Evolutionary conservation across 2,888 invertebrate genomes (phyloP).

Genomic region (Theretra japonica): DNA sequence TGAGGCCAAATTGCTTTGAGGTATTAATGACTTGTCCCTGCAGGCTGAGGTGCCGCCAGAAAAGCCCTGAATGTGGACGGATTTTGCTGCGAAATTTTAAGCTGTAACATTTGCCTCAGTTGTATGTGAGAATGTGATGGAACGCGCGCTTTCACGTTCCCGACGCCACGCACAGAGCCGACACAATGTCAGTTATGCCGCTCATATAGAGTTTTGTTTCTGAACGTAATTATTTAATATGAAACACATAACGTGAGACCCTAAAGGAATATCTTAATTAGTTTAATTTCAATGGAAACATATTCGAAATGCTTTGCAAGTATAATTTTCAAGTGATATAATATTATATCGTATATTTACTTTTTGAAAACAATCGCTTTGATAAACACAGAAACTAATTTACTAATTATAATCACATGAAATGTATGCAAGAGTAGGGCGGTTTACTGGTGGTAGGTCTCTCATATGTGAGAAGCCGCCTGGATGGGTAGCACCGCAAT

Average conservation of each 20-base stretch:
- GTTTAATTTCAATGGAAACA: no score
- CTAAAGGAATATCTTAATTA: no score
- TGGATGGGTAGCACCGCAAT: no score
- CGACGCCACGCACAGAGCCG: background rate
- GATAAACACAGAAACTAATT: no score
- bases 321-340: no score
- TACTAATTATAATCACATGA: no score
- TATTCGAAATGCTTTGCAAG: no score
- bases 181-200: constrained; percentile 1
- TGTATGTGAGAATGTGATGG: background rate
- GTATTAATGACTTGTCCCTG: constrained; percentile 68
- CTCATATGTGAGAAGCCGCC: no score
- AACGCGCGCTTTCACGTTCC: background rate
- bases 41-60: constrained; percentile 39
- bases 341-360: no score
- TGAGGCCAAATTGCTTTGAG: constrained; percentile 70
- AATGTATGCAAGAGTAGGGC: no score
- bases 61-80: constrained; percentile 28
- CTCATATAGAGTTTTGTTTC: background rate
- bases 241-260: background rate
- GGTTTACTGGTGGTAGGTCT: no score
- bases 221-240: background rate
- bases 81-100: background rate
- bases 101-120: constrained; percentile 6
- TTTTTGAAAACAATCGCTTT: no score